phyloP scores from a whole-genome alignment of 2,113 vertebrate species.

The Isurus oxyrinchus region DNA sequence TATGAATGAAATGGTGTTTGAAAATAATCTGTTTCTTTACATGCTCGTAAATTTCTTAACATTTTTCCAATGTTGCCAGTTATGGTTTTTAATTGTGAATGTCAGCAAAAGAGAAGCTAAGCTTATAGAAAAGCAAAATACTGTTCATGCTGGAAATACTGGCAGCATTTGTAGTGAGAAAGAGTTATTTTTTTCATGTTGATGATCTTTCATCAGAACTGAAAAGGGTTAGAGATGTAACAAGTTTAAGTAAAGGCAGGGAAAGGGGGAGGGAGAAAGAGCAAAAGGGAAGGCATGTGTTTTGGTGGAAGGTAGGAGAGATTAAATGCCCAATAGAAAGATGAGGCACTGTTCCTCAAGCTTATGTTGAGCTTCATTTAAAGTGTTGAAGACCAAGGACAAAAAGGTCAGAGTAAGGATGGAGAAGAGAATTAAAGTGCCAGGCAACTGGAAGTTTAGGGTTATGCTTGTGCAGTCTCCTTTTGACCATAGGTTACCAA shows the following conservation, averaged over 20 bases:
- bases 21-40: neutral
- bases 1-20: neutral
- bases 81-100: neutral
- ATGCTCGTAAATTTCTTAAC: neutral
- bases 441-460: neutral
- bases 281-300: neutral
- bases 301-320: neutral
- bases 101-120: neutral
- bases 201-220: neutral
- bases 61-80: neutral
- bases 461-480: neutral
- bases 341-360: neutral
- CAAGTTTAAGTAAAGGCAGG: neutral
- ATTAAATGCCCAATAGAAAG: neutral
- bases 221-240: neutral
- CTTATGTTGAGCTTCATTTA: neutral
- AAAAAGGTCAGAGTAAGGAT: neutral
- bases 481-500: neutral
- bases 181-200: neutral
- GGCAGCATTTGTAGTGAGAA: neutral
- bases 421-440: neutral
- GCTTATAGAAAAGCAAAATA: neutral
- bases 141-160: neutral
- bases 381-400: neutral
- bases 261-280: neutral